These are phyloP conservation scores for Gorsachius magnificus DNA, from an alignment of 2,797 vertebrate species.

Conservation along the genomic window DNA sequence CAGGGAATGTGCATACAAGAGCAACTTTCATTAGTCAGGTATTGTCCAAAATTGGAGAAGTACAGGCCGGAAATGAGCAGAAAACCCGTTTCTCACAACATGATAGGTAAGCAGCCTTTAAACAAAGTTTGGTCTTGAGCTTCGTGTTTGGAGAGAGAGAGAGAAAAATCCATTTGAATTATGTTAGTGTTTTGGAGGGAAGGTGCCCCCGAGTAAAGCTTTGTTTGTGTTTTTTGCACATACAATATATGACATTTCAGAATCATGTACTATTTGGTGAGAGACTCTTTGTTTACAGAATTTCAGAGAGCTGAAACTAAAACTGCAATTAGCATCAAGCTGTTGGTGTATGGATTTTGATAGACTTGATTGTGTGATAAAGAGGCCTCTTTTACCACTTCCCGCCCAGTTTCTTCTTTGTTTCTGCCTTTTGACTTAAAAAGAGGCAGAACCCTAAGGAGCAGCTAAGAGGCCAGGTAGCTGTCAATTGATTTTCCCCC, in stretches of 20 bases:
- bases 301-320: neutral
- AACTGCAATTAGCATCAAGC: neutral
- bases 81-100: conserved; percentile 68
- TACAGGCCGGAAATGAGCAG: conserved; percentile 82
- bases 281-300: neutral
- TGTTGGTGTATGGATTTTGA: neutral
- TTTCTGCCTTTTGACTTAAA: neutral
- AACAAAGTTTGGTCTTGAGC: neutral
- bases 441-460: neutral
- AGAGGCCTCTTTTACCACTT: neutral
- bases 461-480: neutral
- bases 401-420: neutral
- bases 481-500: neutral
- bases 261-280: neutral
- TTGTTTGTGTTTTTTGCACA: neutral
- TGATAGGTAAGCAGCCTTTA: conserved; percentile 74
- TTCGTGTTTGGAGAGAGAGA: accelerated
- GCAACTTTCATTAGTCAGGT: conserved; percentile 90
- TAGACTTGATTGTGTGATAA: neutral
- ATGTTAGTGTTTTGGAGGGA: neutral
- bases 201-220: neutral
- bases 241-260: accelerated
- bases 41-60: conserved; percentile 90
- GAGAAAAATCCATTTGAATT: accelerated
- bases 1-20: conserved; percentile 85